Base-by-base conservation (phyloP, 92 coral and sea anemone species). In the Epizoanthus ramosus region DNA sequence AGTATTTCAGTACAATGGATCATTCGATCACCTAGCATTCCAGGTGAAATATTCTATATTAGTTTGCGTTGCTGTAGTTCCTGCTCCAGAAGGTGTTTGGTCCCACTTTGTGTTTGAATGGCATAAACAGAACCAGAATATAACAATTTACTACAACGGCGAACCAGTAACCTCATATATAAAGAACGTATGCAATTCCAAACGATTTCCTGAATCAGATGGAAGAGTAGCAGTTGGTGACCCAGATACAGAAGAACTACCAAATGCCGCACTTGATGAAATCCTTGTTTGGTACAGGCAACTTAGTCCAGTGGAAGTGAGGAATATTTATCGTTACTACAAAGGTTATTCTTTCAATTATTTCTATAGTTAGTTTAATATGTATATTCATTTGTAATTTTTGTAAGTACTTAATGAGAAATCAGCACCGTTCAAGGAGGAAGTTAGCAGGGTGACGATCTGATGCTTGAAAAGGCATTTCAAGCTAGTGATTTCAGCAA, bases 181-280 rank as follows among this genome's bases (percentile, higher is more conserved):
- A 31, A 19, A 18, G 24, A 18, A 57, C 17, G 53, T 21, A 37
- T 76, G 81, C 23, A 7, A 12, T 12, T 3, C 37, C 12, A 5
- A 59, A 39, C 9, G 4, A 3, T 5, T 4, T 59, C 33, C 3
- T 5, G 54, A 1, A 6, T 33, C 81, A n/a, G 24, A 59, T 60
- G 57, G 52, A 14, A 16, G 13, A 37, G 81, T 76, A 53, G 6
- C 39, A 12, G 64, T 21, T 59, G 81, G 81, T 18, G 69, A 76
- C 15, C 50, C 69, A 6, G 59, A 3, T 0, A 60, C 52, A 58
- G 12, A 19, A 57, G 63, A 58, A 22, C 21, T 76, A 10, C 69
- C 81, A 76, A 76, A 25, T 12, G 81, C 57, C 9, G 81, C 67
- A 35, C 68, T 76, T 60, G 81, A 76, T 59, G 81, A 76, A 15